Conservation (phyloP, 53 echinoderm and acorn worm species). For the Patiria pectinifera region DNA sequence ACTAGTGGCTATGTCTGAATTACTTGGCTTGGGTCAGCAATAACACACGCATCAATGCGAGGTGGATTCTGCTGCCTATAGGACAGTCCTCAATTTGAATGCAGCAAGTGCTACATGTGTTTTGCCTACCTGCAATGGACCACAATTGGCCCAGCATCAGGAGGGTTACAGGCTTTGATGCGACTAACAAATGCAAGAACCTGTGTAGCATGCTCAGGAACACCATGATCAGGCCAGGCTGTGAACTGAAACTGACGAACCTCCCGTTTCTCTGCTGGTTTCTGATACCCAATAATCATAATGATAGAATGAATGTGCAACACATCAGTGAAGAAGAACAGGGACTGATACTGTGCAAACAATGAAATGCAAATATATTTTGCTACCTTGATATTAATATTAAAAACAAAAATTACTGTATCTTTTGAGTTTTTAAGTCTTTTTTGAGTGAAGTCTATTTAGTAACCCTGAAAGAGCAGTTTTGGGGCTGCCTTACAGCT, state of each 20-base stretch:
- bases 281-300: slow-evolving; percentile 50
- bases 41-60: too few relatives aligned
- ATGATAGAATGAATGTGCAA: neutral
- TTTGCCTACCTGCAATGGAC: slow-evolving; percentile 91
- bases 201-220: slow-evolving; percentile 91
- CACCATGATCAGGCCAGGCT: slow-evolving; percentile 97
- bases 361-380: too few relatives aligned
- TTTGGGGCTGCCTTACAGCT: too few relatives aligned
- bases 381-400: too few relatives aligned
- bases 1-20: too few relatives aligned
- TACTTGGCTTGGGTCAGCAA: too few relatives aligned
- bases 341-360: neutral
- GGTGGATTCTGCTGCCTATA: too few relatives aligned
- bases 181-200: slow-evolving; percentile 92
- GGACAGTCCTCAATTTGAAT: neutral
- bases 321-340: neutral
- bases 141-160: slow-evolving; percentile 97
- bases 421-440: too few relatives aligned
- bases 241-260: slow-evolving; percentile 99
- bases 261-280: slow-evolving; percentile 92
- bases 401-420: too few relatives aligned
- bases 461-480: too few relatives aligned
- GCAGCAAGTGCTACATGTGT: neutral
- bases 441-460: too few relatives aligned
- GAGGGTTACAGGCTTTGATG: slow-evolving; percentile 94